Conservation (phyloP, 2,113 vertebrate species). For the Solenodon paradoxus region DNA sequence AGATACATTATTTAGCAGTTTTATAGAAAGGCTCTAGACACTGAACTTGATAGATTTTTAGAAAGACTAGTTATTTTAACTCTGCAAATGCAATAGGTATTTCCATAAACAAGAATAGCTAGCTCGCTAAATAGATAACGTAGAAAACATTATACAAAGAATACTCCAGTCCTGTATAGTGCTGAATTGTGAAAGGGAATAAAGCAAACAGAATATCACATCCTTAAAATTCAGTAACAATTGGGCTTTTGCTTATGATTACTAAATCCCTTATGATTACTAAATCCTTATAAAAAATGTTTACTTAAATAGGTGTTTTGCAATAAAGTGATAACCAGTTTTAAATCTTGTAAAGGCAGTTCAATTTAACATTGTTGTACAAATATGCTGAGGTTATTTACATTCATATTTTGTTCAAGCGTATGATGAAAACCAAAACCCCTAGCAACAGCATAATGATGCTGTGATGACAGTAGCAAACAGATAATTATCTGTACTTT, state of each 20-base stretch:
- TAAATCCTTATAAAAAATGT: constrained; percentile 6
- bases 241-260: neutral
- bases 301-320: constrained; percentile 75
- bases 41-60: neutral
- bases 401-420: constrained; percentile 78
- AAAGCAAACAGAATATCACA: neutral
- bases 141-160: neutral
- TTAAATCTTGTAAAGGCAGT: constrained; percentile 77
- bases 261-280: neutral
- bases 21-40: neutral
- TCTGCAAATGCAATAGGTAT: neutral
- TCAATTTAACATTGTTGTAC: constrained; percentile 83
- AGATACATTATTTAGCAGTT: neutral
- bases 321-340: constrained; percentile 69
- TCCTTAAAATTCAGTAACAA: neutral
- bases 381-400: constrained; percentile 80
- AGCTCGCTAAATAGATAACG: neutral
- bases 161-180: neutral
- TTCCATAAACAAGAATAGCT: neutral
- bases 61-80: neutral
- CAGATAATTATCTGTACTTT: constrained; percentile 44
- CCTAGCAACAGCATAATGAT: constrained; percentile 76
- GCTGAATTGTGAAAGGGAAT: neutral
- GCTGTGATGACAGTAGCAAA: constrained; percentile 66
- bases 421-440: constrained; percentile 74